A percentile compares a stretch with the other conserved stretches of the same genome.
phyloP scores from a whole-genome alignment of 2,888 invertebrate genomes.

The Plutella xylostella region DNA sequence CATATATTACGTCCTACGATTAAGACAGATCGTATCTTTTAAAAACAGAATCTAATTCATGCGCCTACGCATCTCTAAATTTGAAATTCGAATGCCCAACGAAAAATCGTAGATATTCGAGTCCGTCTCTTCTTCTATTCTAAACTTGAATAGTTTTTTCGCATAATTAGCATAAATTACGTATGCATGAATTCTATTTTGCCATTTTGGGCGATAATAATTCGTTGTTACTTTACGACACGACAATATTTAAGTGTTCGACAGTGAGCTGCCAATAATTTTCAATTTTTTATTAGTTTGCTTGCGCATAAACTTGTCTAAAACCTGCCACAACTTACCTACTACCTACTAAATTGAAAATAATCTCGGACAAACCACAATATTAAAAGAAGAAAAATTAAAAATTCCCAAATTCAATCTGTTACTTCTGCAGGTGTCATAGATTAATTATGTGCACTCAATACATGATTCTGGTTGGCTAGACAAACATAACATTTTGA shows the following conservation, averaged over 20 bases:
- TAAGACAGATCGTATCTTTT: slow-evolving; percentile 54
- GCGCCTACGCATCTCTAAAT: slow-evolving; percentile 54
- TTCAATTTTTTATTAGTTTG: slow-evolving; percentile 42
- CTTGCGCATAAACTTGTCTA: slow-evolving; percentile 44
- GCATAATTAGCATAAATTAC: slow-evolving; percentile 50
- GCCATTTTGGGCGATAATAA: slow-evolving; percentile 49
- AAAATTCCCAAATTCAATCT: too few relatives aligned
- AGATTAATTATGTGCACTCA: too few relatives aligned
- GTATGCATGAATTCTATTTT: slow-evolving; percentile 31
- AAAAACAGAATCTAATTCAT: slow-evolving; percentile 46
- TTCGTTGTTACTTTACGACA: slow-evolving; percentile 47
- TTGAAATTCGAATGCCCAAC: slow-evolving; percentile 42
- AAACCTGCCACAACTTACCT: slow-evolving; percentile 25
- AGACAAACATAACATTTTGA: too few relatives aligned
- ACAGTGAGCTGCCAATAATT: slow-evolving; percentile 38
- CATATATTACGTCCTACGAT: slow-evolving; percentile 57
- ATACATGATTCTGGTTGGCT: too few relatives aligned
- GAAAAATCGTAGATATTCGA: slow-evolving; percentile 27
- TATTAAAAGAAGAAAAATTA: too few relatives aligned
- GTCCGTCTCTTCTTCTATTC: too few relatives aligned
- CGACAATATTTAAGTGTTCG: slow-evolving; percentile 34
- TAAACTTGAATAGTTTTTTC: slow-evolving; percentile 13
- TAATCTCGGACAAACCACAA: too few relatives aligned
- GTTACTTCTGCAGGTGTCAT: too few relatives aligned
- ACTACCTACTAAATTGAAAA: too few relatives aligned